Conservation (phyloP, 2,797 vertebrate species). For the Pseudomugil gertrudae region DNA sequence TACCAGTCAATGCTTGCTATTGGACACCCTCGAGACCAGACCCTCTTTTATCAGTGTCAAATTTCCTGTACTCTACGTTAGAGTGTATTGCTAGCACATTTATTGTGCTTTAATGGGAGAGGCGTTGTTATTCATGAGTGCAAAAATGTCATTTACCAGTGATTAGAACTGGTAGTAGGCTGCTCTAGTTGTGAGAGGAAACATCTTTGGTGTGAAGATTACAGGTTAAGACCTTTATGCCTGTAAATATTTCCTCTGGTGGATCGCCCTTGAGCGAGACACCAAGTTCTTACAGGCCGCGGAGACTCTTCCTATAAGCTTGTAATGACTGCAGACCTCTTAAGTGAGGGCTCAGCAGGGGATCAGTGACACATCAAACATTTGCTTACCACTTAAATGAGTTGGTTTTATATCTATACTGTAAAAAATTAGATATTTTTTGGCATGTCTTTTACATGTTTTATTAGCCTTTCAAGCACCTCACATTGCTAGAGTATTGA, state of each 20-base stretch:
- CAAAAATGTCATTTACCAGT: slow-evolving; percentile 50
- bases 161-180: slow-evolving; percentile 22
- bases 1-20: slow-evolving; percentile 69
- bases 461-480: slow-evolving; percentile 33
- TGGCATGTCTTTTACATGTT: slow-evolving; percentile 33
- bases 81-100: slow-evolving; percentile 93
- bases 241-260: slow-evolving; percentile 14
- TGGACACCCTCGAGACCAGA: slow-evolving; percentile 70
- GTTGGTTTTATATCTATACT: slow-evolving; percentile 34
- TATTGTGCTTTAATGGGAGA: slow-evolving; percentile 84
- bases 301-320: slow-evolving; percentile 23
- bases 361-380: slow-evolving; percentile 17
- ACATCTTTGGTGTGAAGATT: slow-evolving; percentile 1
- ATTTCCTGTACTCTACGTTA: slow-evolving; percentile 97
- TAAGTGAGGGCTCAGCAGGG: neutral
- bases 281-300: slow-evolving; percentile 3
- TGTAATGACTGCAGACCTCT: slow-evolving; percentile 26
- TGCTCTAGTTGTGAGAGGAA: slow-evolving; percentile 9
- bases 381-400: slow-evolving; percentile 48
- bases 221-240: slow-evolving; percentile 5
- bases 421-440: slow-evolving; percentile 24
- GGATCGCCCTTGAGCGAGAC: slow-evolving; percentile 40
- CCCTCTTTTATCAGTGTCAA: slow-evolving; percentile 80
- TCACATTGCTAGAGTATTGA: slow-evolving; percentile 47
- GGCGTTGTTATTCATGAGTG: slow-evolving; percentile 31